Conservation (phyloP, 2,113 vertebrate species). For the Colinus virginianus region DNA sequence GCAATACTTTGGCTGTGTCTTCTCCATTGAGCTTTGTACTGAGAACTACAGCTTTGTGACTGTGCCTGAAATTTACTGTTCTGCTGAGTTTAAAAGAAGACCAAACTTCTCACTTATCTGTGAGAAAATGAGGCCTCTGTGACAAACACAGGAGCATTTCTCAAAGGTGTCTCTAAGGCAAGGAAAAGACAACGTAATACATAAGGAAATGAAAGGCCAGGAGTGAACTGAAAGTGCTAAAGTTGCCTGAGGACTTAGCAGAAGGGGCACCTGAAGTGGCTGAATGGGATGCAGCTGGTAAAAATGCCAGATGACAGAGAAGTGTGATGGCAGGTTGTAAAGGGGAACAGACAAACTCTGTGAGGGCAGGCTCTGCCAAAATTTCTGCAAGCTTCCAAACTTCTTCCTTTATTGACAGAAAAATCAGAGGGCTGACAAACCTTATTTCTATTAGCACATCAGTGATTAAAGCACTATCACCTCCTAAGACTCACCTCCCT, state of each 20-base stretch:
- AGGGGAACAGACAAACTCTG: neutral
- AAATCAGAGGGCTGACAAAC: neutral
- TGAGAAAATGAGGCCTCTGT: neutral
- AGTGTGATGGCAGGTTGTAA: neutral
- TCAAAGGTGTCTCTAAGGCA: neutral
- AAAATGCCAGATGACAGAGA: neutral
- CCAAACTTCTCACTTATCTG: neutral
- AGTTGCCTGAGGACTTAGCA: neutral
- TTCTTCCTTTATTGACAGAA: neutral
- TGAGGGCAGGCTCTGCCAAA: neutral
- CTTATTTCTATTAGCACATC: neutral
- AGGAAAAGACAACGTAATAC: neutral
- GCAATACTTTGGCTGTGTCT: neutral
- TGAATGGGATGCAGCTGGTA: neutral
- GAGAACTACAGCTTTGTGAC: neutral
- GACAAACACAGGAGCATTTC: neutral
- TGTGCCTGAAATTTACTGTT: neutral
- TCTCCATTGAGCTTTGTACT: neutral
- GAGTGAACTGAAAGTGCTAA: neutral
- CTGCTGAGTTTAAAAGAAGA: neutral
- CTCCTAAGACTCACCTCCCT: neutral
- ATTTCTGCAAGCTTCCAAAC: neutral
- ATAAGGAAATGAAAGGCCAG: neutral
- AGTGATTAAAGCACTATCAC: neutral
- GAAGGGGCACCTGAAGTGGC: neutral